Percentiles rank a stretch among this genome's conserved stretches.
These are phyloP conservation scores for Vireo altiloquus DNA, from an alignment of 2,113 vertebrate species.

Conservation along the genomic window DNA sequence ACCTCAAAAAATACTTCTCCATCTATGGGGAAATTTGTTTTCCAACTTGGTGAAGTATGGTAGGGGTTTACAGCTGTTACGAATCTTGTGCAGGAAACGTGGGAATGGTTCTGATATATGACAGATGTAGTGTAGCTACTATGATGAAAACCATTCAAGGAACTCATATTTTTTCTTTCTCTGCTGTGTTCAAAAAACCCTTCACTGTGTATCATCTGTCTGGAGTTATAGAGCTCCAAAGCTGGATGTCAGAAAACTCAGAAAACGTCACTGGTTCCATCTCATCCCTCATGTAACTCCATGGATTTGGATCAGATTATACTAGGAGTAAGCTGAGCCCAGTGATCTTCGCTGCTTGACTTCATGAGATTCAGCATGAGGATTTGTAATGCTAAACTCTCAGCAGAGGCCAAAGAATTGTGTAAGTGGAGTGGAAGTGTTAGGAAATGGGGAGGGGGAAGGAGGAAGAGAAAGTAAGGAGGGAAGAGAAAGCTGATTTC, in stretches of 20 bases:
- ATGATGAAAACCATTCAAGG: constrained; percentile 59
- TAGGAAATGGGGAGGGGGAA: background rate
- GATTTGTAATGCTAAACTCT: constrained; percentile 5
- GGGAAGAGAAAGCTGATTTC: background rate
- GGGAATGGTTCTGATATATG: constrained; percentile 52
- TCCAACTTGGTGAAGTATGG: constrained; percentile 3
- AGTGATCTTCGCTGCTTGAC: background rate
- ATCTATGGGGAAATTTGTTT: constrained; percentile 54
- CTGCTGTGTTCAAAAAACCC: constrained; percentile 1
- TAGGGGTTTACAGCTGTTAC: constrained; percentile 21
- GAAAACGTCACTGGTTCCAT: background rate
- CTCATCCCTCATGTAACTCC: background rate
- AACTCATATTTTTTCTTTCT: constrained; percentile 49
- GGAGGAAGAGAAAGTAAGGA: background rate
- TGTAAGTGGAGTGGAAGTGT: background rate
- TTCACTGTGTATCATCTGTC: constrained; percentile 40
- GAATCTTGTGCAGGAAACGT: constrained; percentile 48
- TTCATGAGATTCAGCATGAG: background rate
- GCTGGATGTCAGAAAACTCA: constrained; percentile 10
- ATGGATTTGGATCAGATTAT: constrained; percentile 17
- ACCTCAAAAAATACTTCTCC: constrained; percentile 46
- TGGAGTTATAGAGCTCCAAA: constrained; percentile 28
- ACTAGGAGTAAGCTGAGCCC: background rate
- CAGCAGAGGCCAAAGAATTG: background rate
- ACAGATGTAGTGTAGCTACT: constrained; percentile 47